Evolutionary conservation across 2,797 vertebrate species (phyloP).

Genomic region (Anabas testudineus): DNA sequence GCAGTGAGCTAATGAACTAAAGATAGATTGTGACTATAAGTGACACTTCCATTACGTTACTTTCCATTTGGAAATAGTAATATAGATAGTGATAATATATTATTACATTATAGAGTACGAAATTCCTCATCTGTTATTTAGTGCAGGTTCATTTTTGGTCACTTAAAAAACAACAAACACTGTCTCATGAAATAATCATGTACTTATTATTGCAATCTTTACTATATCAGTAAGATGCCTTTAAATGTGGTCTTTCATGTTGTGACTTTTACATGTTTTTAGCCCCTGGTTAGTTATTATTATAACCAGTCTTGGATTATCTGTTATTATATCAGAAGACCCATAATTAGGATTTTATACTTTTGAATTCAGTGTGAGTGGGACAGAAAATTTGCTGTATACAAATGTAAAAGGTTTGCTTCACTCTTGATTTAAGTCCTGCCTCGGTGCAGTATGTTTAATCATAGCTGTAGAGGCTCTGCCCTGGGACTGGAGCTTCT

Average conservation of each 20-base stretch:
- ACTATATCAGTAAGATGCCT: not conserved
- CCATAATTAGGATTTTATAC: slow-evolving; percentile 32
- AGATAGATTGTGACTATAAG: no score
- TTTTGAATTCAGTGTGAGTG: slow-evolving; percentile 40
- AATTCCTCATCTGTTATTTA: not conserved
- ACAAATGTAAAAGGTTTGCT: slow-evolving; percentile 46
- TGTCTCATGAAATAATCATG: not conserved
- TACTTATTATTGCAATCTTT: not conserved
- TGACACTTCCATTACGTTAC: no score
- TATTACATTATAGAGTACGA: not conserved
- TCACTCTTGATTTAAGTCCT: slow-evolving; percentile 60
- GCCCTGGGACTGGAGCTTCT: slow-evolving; percentile 78
- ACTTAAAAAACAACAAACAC: no score
- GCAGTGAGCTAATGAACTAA: not conserved
- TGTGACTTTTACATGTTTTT: not conserved
- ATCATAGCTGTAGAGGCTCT: slow-evolving; percentile 77
- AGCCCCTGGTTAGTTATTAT: not conserved
- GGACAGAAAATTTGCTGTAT: slow-evolving; percentile 51
- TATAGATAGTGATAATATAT: no score
- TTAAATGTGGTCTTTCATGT: slow-evolving; percentile 2
- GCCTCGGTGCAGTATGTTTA: slow-evolving; percentile 73
- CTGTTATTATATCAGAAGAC: slow-evolving; percentile 24
- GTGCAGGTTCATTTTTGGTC: not conserved
- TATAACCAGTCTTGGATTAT: not conserved
- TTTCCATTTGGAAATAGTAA: no score